Evolutionary conservation across 1,140 invertebrate genomes (phyloP), one percentile per base, ranked within the genome.

Genomic region (Piezodorus guildinii): DNA sequence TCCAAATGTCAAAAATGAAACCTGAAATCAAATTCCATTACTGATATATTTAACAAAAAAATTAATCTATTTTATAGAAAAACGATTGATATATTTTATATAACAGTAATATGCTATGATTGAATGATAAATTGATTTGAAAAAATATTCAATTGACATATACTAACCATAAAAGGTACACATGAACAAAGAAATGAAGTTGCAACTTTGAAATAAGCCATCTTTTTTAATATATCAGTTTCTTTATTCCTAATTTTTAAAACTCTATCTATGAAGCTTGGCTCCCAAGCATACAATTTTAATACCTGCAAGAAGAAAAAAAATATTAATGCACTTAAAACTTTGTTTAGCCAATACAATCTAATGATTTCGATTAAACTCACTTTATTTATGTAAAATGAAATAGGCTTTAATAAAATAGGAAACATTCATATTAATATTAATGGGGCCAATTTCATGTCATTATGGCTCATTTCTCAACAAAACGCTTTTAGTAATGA

Each of bases 181-280:
- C 90, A 95, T 2, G 90, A 90, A 93, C 94, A 97, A 66, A 94
- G 86, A 74, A 97, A 96, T 46, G 91, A 90, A 14, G 90, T 92
- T 27, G 83, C 84, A 23, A 91, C 88, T 78, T 92, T 93, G 16
- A 94, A 76, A 76, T 93, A 94, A 0, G 91, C 91, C 0, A 90
- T 81, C 69, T 88, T 79, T 74, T 86, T 90, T 27, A 94, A 77
- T 12, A 91, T 87, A 69, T 87, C 77, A 68, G 94, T 85, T 79
- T 93, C 90, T 73, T 91, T 91, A 62, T 83, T 80, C 71, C 91
- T 79, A 63, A 93, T 92, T 71, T 85, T 83, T 66, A 90, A 74
- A 69, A 94, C 84, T 78, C 92, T 88, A 51, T 87, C 79, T 74
- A 91, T 86, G 72, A 93, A 94, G 66, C 88, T 91, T 4, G 87